Evolutionary conservation across 1,140 invertebrate genomes (phyloP).

Genomic region (Leptoteleia sp.): DNA sequence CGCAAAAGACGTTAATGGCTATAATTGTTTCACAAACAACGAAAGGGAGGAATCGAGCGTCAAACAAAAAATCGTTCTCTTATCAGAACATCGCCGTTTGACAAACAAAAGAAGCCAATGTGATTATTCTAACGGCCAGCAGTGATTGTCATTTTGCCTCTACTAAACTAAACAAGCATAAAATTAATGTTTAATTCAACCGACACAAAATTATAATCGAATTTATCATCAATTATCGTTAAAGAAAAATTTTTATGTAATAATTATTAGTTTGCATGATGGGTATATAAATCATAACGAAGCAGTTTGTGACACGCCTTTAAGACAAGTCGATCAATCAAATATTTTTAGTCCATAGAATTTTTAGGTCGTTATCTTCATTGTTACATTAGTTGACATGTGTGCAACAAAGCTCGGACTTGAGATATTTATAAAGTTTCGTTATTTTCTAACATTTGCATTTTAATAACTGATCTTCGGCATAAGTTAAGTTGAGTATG

Average conservation of each 20-base stretch:
- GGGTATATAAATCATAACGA: too few species aligned
- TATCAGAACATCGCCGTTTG: slow-evolving; percentile 51
- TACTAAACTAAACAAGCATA: too few species aligned
- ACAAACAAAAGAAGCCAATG: slow-evolving; percentile 28
- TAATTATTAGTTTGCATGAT: not conserved
- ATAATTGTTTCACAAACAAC: slow-evolving; percentile 65
- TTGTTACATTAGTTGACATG: not conserved
- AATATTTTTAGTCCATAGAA: not conserved
- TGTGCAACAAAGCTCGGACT: too few species aligned
- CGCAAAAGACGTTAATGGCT: slow-evolving; percentile 65
- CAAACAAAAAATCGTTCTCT: slow-evolving; percentile 50
- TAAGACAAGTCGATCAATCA: not conserved
- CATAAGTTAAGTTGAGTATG: too few species aligned
- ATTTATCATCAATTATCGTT: too few species aligned
- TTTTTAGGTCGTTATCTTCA: not conserved
- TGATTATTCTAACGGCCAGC: slow-evolving; percentile 12
- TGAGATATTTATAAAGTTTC: too few species aligned
- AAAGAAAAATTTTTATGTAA: too few species aligned
- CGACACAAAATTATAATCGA: too few species aligned
- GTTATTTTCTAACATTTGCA: too few species aligned
- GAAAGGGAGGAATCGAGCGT: slow-evolving; percentile 29
- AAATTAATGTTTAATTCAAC: too few species aligned
- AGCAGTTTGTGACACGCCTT: too few species aligned
- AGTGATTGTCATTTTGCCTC: slow-evolving; percentile 28
- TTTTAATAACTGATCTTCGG: too few species aligned